Base-by-base conservation (phyloP, 2,888 invertebrate species). In the Mamestra brassicae region DNA sequence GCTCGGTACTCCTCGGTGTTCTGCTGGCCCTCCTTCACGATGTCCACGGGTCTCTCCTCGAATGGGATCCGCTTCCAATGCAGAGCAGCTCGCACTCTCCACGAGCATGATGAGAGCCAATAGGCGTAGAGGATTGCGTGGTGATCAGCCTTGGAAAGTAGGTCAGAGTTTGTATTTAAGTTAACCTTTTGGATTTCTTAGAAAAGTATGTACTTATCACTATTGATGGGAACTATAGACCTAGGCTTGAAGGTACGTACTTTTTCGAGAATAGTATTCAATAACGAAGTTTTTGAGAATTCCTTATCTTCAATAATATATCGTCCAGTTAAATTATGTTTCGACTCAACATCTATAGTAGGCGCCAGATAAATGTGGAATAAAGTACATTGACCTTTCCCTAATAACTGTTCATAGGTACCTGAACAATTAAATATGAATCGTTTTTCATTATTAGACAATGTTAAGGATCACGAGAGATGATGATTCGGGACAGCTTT, bases 81-180 rank as follows among this genome's bases (percentile, higher is more conserved):
- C 68, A 97, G 87, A 0, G 93, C 95, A 0, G 95, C 94, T 6
- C 96, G 92, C 2, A 97, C 97, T 6, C 97, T 93, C 97, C 97
- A 97, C 0, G 97, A 93, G 86, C 97, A 97, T 0, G 97, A 97
- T 6, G 97, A 97, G 42, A 96, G 90, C 93, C 96, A 97, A 88
- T 95, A 97, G 0, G 96, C 96, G 89, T 97, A 97, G 36, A 97
- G 88, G 50, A 97, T 88, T 3, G 89, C 91, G 3, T 87, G 89
- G 61, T 85, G 88, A 81, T 92, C 87, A 52, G 74, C 90, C 92
- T 92, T 86, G 0, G 10, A 69, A 80, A 69, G 45, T 36, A 79
- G 36, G 38, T 69, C 45, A 64, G 1, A 64, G 36, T 57, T 60
- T 55, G 26, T 66, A 55, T 11, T 42, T 60, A 8, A 38, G 42